Conservation (phyloP, 2,797 vertebrate species). For the Aplochiton taeniatus region DNA sequence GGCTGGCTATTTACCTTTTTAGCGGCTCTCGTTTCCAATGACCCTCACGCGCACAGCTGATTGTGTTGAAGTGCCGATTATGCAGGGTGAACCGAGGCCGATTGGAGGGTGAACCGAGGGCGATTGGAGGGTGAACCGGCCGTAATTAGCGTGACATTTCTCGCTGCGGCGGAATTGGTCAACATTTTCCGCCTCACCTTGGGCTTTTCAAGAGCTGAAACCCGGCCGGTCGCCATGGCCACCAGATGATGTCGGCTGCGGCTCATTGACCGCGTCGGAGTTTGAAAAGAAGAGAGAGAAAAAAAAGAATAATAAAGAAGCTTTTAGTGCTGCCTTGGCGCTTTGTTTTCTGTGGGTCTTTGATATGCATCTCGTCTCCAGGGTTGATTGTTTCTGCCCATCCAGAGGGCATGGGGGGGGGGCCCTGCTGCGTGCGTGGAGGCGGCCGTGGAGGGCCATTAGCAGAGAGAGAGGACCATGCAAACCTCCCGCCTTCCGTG, state of each 20-base stretch:
- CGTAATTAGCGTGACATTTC: slow-evolving; percentile 69
- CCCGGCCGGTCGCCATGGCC: slow-evolving; percentile 59
- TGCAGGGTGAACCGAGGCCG: slow-evolving; percentile 59
- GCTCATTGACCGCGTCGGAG: not conserved
- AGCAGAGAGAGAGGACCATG: no score
- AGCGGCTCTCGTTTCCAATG: slow-evolving; percentile 42
- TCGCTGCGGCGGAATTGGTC: slow-evolving; percentile 62
- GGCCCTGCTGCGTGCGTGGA: no score
- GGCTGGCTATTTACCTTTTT: slow-evolving; percentile 23
- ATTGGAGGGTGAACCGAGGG: slow-evolving; percentile 62
- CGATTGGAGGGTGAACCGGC: slow-evolving; percentile 64
- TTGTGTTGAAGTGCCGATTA: slow-evolving; percentile 60
- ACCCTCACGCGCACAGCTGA: slow-evolving; percentile 39
- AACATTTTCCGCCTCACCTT: slow-evolving; percentile 53
- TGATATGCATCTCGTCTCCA: no score
- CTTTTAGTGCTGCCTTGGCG: no score
- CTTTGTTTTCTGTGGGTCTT: no score
- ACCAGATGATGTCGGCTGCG: slow-evolving; percentile 29
- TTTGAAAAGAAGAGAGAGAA: no score
- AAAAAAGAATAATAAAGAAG: no score
- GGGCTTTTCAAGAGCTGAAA: slow-evolving; percentile 59
- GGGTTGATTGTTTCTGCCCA: no score
- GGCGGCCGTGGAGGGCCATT: no score
- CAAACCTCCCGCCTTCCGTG: no score
- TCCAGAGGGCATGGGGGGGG: no score